Conservation (phyloP, 2,113 vertebrate species). For the Urocolius indicus region DNA sequence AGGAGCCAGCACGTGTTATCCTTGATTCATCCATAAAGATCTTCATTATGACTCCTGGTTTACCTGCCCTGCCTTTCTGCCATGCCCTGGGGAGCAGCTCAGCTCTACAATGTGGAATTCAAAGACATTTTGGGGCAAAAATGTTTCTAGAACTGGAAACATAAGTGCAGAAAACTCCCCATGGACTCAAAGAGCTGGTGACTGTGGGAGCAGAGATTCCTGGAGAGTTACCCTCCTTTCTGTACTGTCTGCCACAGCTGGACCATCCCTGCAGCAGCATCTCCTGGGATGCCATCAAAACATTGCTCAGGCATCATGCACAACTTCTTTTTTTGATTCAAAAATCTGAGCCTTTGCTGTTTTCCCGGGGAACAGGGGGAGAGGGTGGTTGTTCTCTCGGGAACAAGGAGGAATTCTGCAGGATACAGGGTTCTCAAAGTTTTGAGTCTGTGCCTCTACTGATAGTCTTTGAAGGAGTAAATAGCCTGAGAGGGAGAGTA, state of each 20-base stretch:
- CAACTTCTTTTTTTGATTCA: neutral
- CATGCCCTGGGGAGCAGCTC: neutral
- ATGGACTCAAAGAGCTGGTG: neutral
- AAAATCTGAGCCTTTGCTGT: neutral
- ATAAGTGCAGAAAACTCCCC: neutral
- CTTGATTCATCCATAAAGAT: neutral
- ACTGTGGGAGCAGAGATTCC: neutral
- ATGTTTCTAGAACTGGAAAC: neutral
- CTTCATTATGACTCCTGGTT: neutral
- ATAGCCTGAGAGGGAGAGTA: neutral
- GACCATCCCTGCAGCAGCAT: neutral
- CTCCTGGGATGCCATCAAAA: neutral
- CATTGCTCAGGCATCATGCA: neutral
- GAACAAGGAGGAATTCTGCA: neutral
- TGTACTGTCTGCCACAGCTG: neutral
- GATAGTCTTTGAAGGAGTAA: neutral
- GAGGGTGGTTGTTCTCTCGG: neutral
- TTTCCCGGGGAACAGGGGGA: neutral
- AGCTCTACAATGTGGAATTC: fast-evolving
- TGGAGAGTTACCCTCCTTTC: neutral
- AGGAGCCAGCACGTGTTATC: neutral
- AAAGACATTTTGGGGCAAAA: neutral
- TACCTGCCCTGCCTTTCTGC: neutral
- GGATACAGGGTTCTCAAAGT: neutral
- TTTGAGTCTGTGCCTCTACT: neutral